Evolutionary conservation across 2,888 invertebrate species (phyloP), one percentile per base, ranked within the genome.

Genomic region (Andricus quercusramuli): DNA sequence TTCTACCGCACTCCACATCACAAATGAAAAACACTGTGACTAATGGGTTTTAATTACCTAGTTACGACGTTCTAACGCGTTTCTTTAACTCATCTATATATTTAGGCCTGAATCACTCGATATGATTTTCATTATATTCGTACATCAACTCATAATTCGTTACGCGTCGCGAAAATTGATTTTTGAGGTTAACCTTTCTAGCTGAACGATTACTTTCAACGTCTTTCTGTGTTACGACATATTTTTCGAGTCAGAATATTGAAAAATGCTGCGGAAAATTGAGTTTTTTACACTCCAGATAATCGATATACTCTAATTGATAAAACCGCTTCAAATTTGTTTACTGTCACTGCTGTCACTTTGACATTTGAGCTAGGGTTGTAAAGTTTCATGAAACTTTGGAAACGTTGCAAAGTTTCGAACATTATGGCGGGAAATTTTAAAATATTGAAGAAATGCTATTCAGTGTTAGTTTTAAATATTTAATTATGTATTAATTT

Each of bases 1-100:
- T 78, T 88, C 86, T n/a, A 88, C 41, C 13, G 22, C 32, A 56
- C 74, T 74, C 81, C 76, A 80, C 81, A 81, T 83, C 29, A 67
- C 78, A 67, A 66, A 64, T 76, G 15, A 59, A 77, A 74, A 47
- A 79, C 22, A 64, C 41, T 64, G 5, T 67, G 6, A 25, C 37
- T 62, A 80, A 70, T 77, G 37, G 9, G 9, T 44, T 51, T 22
- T 70, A 32, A 56, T 70, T 70, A 70, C 70, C 70, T 70, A 64
- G 25, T 29, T 17, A 64, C 29, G 29, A 3, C 13, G 13, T 64
- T 29, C 6, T 64, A 15, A 64, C 64, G 29, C 17, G 17, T 15
- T 64, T 64, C 6, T 64, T n/a, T 29, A 17, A 17, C 17, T 64
- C 64, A 64, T 64, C 22, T 29, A 64, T 15, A 64, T 29, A 15